Evolutionary conservation across 1,140 invertebrate genomes (phyloP).

Genomic region (Cylas formicarius): DNA sequence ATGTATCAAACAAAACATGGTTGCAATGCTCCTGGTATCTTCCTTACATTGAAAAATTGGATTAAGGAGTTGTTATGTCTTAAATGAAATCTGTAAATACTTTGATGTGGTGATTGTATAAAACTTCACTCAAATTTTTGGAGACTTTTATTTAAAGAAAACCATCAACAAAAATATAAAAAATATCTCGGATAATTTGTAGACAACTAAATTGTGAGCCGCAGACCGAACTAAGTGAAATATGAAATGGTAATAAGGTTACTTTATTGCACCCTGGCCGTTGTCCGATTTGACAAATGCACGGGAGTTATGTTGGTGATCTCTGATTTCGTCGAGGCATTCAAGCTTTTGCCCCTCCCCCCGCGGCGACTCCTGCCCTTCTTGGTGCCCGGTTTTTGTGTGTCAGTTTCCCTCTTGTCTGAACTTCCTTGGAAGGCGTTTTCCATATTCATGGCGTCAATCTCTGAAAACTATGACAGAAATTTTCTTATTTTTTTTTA

Average conservation of each 20-base stretch:
- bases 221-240: background rate
- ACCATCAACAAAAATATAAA: too few relatives aligned
- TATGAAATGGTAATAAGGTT: background rate
- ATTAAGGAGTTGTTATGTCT: too few relatives aligned
- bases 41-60: too few relatives aligned
- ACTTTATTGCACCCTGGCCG: constrained; percentile 29
- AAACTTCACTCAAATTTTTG: too few relatives aligned
- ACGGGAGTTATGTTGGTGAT: constrained; percentile 19
- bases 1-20: too few relatives aligned
- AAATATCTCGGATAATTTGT: too few relatives aligned
- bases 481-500: constrained; percentile 4
- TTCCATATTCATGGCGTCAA: constrained; percentile 46
- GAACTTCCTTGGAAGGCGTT: constrained; percentile 49
- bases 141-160: too few relatives aligned
- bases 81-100: too few relatives aligned
- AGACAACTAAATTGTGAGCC: background rate
- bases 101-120: too few relatives aligned
- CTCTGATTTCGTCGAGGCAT: constrained; percentile 7
- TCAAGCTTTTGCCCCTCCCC: constrained; percentile 38
- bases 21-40: too few relatives aligned
- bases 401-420: constrained; percentile 50
- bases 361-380: constrained; percentile 47
- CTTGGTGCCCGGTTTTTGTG: constrained; percentile 41
- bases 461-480: constrained; percentile 36
- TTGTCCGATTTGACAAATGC: constrained; percentile 16